These are phyloP conservation scores for Xiphorhynchus erythropygius DNA, from an alignment of 2,797 vertebrate genomes.

Conservation along the genomic window DNA sequence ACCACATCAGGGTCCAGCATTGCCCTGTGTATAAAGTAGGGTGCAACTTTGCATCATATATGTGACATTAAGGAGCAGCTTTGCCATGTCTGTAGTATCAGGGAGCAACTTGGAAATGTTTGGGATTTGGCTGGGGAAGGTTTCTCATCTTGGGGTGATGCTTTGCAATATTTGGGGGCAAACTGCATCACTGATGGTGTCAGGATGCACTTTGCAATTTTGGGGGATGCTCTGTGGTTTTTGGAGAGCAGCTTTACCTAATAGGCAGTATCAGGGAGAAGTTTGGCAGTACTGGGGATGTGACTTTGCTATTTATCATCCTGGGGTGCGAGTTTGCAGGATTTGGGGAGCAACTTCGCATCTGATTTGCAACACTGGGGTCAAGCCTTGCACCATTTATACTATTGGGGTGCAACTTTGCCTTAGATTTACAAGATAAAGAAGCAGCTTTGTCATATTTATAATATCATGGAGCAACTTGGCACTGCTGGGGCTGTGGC, in stretches of 20 bases:
- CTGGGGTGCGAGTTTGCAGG: not conserved
- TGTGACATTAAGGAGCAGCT: not conserved
- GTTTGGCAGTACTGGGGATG: not conserved
- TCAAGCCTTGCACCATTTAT: not conserved
- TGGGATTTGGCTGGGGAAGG: not conserved
- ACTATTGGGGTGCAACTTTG: not conserved
- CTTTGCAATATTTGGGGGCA: not conserved
- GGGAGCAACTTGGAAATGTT: not conserved
- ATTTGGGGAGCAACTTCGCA: not conserved
- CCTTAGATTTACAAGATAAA: too few species aligned
- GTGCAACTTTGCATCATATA: not conserved
- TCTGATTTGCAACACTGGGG: too few species aligned
- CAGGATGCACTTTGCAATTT: fast-evolving
- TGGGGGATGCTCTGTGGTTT: not conserved
- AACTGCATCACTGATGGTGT: fast-evolving
- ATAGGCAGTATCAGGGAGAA: not conserved
- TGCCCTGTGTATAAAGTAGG: not conserved
- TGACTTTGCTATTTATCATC: not conserved
- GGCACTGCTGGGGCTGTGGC: too few species aligned
- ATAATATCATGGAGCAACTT: fast-evolving
- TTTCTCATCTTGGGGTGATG: not conserved
- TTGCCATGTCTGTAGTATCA: not conserved
- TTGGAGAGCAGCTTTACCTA: not conserved
- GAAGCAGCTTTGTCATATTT: not conserved
- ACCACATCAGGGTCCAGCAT: fast-evolving